These are phyloP conservation scores for Coturnix japonica DNA, from an alignment of 2,113 vertebrate genomes.

Conservation along the genomic window DNA sequence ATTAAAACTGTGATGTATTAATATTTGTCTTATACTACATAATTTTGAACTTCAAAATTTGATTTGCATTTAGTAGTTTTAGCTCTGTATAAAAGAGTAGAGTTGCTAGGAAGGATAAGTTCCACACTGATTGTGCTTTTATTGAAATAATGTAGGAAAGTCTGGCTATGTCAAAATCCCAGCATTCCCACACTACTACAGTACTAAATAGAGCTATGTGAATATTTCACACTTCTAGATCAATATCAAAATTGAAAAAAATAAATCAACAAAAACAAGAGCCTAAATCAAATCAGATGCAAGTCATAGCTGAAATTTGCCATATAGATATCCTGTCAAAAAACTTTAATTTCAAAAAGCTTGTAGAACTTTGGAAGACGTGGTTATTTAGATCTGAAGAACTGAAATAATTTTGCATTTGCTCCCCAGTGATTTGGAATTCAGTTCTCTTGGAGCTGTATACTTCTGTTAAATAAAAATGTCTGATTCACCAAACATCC, in stretches of 20 bases:
- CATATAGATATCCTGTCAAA: not conserved
- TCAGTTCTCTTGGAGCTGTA: not conserved
- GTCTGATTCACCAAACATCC: not conserved
- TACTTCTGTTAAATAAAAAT: too few relatives aligned
- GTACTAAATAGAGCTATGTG: not conserved
- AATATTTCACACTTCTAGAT: not conserved
- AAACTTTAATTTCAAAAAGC: not conserved
- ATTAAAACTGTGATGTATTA: not conserved
- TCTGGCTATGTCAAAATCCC: not conserved
- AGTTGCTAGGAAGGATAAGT: not conserved
- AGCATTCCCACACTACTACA: not conserved
- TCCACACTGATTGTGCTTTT: not conserved
- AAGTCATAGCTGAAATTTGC: not conserved
- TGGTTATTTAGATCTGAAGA: not conserved
- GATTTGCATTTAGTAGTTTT: not conserved
- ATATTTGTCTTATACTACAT: not conserved
- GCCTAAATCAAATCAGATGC: not conserved
- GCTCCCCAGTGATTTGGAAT: not conserved
- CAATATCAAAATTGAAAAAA: rapidly evolving
- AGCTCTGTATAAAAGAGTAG: not conserved
- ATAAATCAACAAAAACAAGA: not conserved
- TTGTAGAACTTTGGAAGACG: not conserved
- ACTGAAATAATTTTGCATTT: not conserved
- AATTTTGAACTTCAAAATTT: not conserved
- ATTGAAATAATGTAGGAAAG: not conserved